These are phyloP conservation scores for Hyperoplus immaculatus DNA, from an alignment of 2,797 vertebrate species.

Conservation along the genomic window DNA sequence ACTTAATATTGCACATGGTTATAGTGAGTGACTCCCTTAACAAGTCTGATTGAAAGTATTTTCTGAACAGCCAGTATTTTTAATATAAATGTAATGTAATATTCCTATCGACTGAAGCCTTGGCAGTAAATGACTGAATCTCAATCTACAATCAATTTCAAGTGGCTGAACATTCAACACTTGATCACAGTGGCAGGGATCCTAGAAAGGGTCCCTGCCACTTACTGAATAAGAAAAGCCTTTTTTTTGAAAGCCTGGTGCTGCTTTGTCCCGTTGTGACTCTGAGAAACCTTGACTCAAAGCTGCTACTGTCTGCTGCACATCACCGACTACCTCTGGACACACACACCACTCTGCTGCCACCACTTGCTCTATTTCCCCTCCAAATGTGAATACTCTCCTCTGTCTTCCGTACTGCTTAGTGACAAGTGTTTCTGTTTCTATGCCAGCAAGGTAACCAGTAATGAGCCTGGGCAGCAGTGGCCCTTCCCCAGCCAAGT, in stretches of 20 bases:
- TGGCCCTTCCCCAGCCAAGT: too few species aligned
- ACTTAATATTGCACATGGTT: too few species aligned
- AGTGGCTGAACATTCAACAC: not conserved
- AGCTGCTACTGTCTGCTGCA: constrained; percentile 73
- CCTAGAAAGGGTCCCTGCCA: not conserved
- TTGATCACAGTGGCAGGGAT: not conserved
- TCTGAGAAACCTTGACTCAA: constrained; percentile 62
- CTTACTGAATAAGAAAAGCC: constrained; percentile 41
- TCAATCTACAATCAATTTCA: constrained; percentile 17
- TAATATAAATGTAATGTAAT: constrained; percentile 1
- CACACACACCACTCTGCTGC: constrained; percentile 61
- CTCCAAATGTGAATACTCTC: constrained; percentile 72
- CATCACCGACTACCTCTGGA: constrained; percentile 70
- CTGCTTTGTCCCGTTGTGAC: constrained; percentile 42
- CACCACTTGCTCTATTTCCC: constrained; percentile 76
- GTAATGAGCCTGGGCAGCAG: too few species aligned
- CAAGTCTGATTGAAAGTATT: not conserved
- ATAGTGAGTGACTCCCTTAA: too few species aligned
- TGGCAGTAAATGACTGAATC: not conserved
- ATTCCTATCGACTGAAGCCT: not conserved
- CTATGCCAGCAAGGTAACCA: not conserved
- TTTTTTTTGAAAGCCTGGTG: constrained; percentile 54
- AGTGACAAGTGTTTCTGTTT: constrained; percentile 48
- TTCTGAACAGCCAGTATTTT: not conserved
- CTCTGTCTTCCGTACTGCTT: constrained; percentile 49